Conservation (phyloP, 2,888 invertebrate species). For the Netelia virgata region DNA sequence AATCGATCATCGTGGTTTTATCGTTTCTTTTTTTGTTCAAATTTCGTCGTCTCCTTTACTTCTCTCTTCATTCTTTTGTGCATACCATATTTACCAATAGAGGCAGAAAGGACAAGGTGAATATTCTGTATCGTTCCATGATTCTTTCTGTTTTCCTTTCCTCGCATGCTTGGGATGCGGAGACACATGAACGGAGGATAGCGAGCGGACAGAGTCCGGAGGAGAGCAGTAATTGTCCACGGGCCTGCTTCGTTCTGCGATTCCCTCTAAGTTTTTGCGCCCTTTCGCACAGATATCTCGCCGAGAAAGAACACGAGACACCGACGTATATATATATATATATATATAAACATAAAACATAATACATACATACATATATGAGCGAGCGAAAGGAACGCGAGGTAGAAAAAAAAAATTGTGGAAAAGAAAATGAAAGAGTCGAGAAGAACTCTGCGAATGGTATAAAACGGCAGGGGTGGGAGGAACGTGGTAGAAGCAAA, state of each 20-base stretch:
- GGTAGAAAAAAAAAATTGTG: constrained; percentile 18
- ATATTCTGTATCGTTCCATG: constrained; percentile 26
- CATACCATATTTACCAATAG: constrained; percentile 18
- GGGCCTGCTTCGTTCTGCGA: constrained; percentile 56
- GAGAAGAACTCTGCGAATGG: constrained; percentile 47
- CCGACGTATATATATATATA: constrained; percentile 4
- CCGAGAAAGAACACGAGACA: constrained; percentile 12
- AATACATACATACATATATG: background rate
- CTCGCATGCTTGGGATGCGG: constrained; percentile 11
- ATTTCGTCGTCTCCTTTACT: constrained; percentile 23
- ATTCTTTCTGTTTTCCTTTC: constrained; percentile 37
- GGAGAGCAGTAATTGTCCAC: constrained; percentile 55
- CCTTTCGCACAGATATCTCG: constrained; percentile 44
- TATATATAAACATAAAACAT: background rate
- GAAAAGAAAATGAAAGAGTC: constrained; percentile 22
- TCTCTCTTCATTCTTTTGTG: constrained; percentile 22
- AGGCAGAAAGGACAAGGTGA: background rate
- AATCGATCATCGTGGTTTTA: constrained; percentile 2
- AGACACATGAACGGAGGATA: background rate
- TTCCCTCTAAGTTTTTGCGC: constrained; percentile 57
- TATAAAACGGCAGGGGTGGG: constrained; percentile 44
- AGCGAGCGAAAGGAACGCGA: background rate
- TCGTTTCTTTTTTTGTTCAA: constrained; percentile 44
- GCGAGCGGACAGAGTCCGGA: constrained; percentile 3
- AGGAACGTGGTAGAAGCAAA: constrained; percentile 37